Evolutionary conservation across 2,113 vertebrate species (phyloP).

Genomic region (Phalacrocorax brasilianus): DNA sequence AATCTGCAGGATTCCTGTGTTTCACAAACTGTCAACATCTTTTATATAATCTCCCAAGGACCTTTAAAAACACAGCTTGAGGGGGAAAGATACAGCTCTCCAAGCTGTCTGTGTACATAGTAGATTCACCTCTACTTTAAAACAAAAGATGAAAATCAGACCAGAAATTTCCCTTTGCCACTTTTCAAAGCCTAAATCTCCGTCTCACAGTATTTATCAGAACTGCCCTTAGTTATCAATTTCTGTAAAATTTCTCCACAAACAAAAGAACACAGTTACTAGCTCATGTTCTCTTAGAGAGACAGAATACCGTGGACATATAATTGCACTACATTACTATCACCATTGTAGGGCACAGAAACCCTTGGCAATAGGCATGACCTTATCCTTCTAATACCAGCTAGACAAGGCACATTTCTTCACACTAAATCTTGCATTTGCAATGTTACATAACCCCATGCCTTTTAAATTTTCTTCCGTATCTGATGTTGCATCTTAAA

Average conservation of each 20-base stretch:
- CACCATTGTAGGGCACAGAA: background rate
- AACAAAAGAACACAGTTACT: background rate
- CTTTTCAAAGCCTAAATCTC: background rate
- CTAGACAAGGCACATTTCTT: background rate
- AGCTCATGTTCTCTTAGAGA: background rate
- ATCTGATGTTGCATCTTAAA: background rate
- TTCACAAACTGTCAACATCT: constrained; percentile 60
- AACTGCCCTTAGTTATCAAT: background rate
- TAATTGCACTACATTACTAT: background rate
- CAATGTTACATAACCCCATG: background rate
- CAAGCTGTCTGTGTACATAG: background rate
- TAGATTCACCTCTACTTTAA: background rate
- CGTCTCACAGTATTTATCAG: background rate
- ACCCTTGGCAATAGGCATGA: background rate
- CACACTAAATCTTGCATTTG: background rate
- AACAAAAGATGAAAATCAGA: background rate
- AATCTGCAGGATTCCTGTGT: constrained; percentile 5
- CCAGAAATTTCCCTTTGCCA: background rate
- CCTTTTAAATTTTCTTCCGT: background rate
- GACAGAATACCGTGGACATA: background rate
- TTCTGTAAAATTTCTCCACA: background rate
- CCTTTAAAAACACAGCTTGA: constrained; percentile 34
- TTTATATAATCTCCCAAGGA: constrained; percentile 1
- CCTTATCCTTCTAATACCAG: background rate
- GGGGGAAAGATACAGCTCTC: background rate